Evolutionary conservation across 2,888 invertebrate species (phyloP), one percentile per base, ranked within the genome.

Genomic region (Carabus problematicus): DNA sequence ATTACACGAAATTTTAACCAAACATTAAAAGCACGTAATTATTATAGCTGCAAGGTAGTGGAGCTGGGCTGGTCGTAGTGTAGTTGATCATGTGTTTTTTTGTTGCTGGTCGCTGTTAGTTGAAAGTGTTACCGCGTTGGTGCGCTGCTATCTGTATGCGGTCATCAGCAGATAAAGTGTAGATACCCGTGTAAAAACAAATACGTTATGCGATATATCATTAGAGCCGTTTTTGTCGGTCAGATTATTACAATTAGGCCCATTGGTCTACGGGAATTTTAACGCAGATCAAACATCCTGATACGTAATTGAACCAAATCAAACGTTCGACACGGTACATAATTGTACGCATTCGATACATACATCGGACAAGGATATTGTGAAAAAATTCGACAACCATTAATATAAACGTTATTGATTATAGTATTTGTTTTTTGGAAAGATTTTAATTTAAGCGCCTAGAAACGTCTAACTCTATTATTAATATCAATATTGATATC

Each of bases 161-260:
- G 54, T 52, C 60, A 67, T 67, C 67, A 60, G 67, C 9, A 52
- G 52, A 52, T 52, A 59, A 67, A 60, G 41, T 59, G 45, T 45
- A 59, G 19, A 58, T 59, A 66, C 9, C 39, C 18, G 19, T 60
- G 60, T 67, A 67, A 60, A 67, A 67, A 60, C 67, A 67, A 67
- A 67, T 67, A 67, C 52, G 67, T 60, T 54, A 67, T 60, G 60
- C 42, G 60, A 54, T 67, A 67, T 60, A 60, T 60, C 67, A 67
- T 67, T 67, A 67, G 56, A 60, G 40, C 41, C 60, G 59, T 67
- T 67, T 60, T 67, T 67, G 43, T 67, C 3, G 55, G 40, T n/a
- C 43, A 42, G 60, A 60, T 64, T 64, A 67, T 67, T 67, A 67
- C 60, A 47, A 60, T 52, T 67, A 67, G 41, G 42, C n/a, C 19